Conservation (phyloP, 2,888 invertebrate species). For the Hyposoter dolosus region DNA sequence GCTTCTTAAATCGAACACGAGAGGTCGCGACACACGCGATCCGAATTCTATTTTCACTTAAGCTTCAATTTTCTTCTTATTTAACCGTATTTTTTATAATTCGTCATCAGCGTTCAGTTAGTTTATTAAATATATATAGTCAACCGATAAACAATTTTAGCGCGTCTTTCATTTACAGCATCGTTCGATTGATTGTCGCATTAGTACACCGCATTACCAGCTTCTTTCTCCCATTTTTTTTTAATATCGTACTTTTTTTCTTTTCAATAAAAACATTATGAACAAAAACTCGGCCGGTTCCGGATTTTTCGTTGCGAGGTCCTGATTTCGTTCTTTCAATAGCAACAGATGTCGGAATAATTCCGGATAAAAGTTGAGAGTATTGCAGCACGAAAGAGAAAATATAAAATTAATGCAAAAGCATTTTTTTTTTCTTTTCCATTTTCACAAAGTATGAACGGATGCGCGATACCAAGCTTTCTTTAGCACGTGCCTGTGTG, state of each 20-base stretch:
- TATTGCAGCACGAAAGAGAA: slow-evolving; percentile 21
- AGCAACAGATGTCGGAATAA: slow-evolving; percentile 39
- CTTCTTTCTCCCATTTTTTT: slow-evolving; percentile 32
- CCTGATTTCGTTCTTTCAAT: slow-evolving; percentile 51
- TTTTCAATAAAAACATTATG: slow-evolving; percentile 68
- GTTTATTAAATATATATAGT: slow-evolving; percentile 53
- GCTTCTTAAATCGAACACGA: slow-evolving; percentile 50
- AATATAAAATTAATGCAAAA: slow-evolving; percentile 34
- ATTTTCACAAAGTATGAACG: slow-evolving; percentile 30
- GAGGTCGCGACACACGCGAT: slow-evolving; percentile 33
- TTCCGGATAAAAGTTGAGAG: slow-evolving; percentile 39
- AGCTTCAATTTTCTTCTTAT: slow-evolving; percentile 36
- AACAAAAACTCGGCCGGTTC: slow-evolving; percentile 69
- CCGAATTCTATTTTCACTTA: not conserved
- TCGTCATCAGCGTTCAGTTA: slow-evolving; percentile 58
- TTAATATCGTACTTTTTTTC: not conserved
- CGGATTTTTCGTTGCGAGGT: slow-evolving; percentile 57
- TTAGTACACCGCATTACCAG: slow-evolving; percentile 66
- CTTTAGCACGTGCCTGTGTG: slow-evolving; percentile 16
- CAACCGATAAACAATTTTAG: slow-evolving; percentile 61
- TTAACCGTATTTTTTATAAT: slow-evolving; percentile 63
- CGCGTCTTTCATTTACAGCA: slow-evolving; percentile 67
- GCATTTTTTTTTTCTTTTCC: not conserved
- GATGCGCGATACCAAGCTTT: slow-evolving; percentile 50
- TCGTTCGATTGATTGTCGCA: slow-evolving; percentile 73